Percentiles rank a stretch among this genome's conserved stretches.
phyloP scores from a whole-genome alignment of 2,797 vertebrate genomes.

The Sebastes diploproa region DNA sequence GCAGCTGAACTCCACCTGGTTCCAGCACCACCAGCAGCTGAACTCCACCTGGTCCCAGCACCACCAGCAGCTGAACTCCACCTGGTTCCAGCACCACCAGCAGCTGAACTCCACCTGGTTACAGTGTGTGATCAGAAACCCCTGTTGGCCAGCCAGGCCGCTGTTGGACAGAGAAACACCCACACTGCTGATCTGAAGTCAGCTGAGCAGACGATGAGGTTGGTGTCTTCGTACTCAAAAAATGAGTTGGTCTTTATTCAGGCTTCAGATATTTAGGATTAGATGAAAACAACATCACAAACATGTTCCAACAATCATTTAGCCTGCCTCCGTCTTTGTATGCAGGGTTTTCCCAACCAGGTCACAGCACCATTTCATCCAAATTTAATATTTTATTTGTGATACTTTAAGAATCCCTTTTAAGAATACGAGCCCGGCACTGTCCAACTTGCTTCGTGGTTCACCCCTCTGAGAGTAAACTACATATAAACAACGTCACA shows the following conservation, averaged over 20 bases:
- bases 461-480: too few relatives aligned
- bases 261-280: too few relatives aligned
- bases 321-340: background rate
- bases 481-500: background rate
- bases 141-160: background rate
- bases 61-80: background rate
- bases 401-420: background rate
- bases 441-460: too few relatives aligned
- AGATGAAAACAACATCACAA: background rate
- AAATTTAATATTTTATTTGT: background rate
- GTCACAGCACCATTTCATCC: background rate
- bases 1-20: background rate
- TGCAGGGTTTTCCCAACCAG: background rate
- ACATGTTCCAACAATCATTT: background rate
- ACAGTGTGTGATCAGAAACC: background rate
- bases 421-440: too few relatives aligned
- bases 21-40: background rate
- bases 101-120: background rate
- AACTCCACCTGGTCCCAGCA: background rate
- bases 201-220: conserved; percentile 25
- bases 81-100: background rate
- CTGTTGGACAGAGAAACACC: background rate
- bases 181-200: background rate
- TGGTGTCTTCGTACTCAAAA: background rate
- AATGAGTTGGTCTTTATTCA: too few relatives aligned